These are phyloP conservation scores for Pseudachorutes palmiensis DNA, from an alignment of 1,140 invertebrate species.

Conservation along the genomic window DNA sequence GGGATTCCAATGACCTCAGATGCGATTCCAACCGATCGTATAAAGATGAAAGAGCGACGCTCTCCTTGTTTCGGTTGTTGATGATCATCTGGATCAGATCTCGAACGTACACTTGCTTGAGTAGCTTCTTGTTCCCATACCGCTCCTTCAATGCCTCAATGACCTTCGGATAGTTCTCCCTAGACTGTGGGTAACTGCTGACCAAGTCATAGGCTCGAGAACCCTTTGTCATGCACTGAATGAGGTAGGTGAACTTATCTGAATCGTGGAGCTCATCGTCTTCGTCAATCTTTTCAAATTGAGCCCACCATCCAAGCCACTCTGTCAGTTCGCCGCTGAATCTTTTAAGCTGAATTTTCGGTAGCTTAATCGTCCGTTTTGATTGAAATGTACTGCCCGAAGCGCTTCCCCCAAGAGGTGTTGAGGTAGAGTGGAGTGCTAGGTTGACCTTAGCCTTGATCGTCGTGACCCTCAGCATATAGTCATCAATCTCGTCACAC, in stretches of 20 bases:
- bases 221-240: constrained; percentile 23
- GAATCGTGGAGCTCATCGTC: constrained; percentile 34
- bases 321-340: constrained; percentile 41
- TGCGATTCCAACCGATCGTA: constrained; percentile 36
- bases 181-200: constrained; percentile 2
- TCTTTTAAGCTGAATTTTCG: constrained; percentile 39
- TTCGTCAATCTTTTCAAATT: constrained; percentile 41
- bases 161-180: constrained; percentile 8
- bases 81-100: constrained; percentile 8
- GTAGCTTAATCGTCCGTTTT: constrained; percentile 31
- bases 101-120: constrained; percentile 9
- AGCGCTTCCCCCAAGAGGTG: not conserved
- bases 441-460: not conserved
- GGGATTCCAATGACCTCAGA: constrained; percentile 40
- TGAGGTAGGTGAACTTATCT: constrained; percentile 39
- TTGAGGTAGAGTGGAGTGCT: not conserved
- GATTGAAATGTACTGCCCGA: not conserved
- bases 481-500: too few relatives aligned
- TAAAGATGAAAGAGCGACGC: constrained; percentile 6
- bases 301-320: constrained; percentile 42
- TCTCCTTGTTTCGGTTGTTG: not conserved
- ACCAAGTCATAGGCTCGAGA: constrained; percentile 10
- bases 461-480: too few relatives aligned
- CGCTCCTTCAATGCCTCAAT: not conserved
- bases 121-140: not conserved